Base-by-base conservation (phyloP, 2,797 vertebrate genomes). In the Lutjanus campechanus region DNA sequence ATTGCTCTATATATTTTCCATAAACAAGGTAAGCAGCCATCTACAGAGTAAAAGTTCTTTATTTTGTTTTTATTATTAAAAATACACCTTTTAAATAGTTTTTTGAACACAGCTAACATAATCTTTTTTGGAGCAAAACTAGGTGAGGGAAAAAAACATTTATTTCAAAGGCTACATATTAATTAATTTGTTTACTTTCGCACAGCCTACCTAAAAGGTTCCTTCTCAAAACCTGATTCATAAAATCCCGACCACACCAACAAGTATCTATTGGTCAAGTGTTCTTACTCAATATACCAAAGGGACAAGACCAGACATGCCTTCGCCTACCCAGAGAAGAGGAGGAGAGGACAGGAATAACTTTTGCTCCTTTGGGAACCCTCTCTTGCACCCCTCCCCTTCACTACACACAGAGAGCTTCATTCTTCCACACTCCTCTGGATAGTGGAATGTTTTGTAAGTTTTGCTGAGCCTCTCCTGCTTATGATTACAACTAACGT, bases 281-380 rank as follows among this genome's bases (percentile, higher is more conserved):
- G 22, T 29, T 84, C 67, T 79, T 75, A 66, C 62, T 66, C 72
- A 82, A 72, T 53, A 29, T 43, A 64, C 67, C 19, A 64, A 41
- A 79, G 65, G 60, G 74, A 85, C 81, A 85, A 85, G 89, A 88
- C 85, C 64, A 53, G 84, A 88, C 88, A 86, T 84, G 90, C 75
- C 81, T 66, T 40, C 49, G 49, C 58, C 79, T 36, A 71, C 68
- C 15, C 60, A 47, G 46, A 73, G 83, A 77, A 53, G 66, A 68
- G 58, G 80, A 81, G 40, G 54, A 64, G 47, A 67, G 16, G 85
- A 89, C 84, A 85, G 73, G 81, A 92, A 93, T 92, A 90, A 73
- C 87, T 79, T 75, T 59, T 66, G 77, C 82, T 89, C 62, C 63
- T 88, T 90, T 67, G 68, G 70, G 77, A 89, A 56, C 29, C 19